Percentiles rank a stretch among this genome's conserved stretches.
These are phyloP conservation scores for Blennius ocellaris DNA, from an alignment of 2,113 vertebrate genomes.

Conservation along the genomic window DNA sequence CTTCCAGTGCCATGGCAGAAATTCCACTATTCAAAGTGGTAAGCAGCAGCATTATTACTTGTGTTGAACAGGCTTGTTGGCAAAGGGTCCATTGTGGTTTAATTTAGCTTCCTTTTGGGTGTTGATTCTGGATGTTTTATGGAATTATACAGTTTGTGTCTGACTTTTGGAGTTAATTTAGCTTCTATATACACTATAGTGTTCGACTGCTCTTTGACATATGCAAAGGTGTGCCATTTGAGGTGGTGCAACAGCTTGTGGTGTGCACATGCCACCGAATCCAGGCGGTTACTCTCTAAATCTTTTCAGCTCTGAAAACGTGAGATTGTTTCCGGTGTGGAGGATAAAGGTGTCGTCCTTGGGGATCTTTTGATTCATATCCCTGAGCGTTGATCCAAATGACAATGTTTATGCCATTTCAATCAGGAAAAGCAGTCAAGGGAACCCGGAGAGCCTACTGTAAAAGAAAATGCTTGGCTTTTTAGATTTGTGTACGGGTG, in stretches of 20 bases:
- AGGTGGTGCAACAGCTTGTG: slow-evolving; percentile 35
- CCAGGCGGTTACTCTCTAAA: slow-evolving; percentile 35
- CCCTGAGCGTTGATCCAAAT: slow-evolving; percentile 33
- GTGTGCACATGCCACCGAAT: slow-evolving; percentile 12
- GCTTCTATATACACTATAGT: slow-evolving; percentile 15
- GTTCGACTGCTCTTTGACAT: slow-evolving; percentile 33
- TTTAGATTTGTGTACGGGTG: slow-evolving; percentile 16
- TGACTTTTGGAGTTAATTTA: slow-evolving; percentile 38
- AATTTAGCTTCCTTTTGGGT: too few relatives aligned
- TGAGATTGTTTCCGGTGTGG: slow-evolving; percentile 48
- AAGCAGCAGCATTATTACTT: too few relatives aligned
- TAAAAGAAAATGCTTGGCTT: slow-evolving; percentile 24
- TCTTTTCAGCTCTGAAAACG: slow-evolving; percentile 61
- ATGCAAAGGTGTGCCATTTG: slow-evolving; percentile 53
- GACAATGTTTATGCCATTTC: slow-evolving; percentile 36
- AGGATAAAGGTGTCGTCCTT: slow-evolving; percentile 64
- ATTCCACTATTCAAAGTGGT: too few relatives aligned
- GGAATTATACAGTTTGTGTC: too few relatives aligned
- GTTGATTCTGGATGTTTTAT: too few relatives aligned
- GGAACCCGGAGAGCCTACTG: slow-evolving; percentile 29
- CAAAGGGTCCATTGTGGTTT: too few relatives aligned
- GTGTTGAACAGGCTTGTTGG: too few relatives aligned
- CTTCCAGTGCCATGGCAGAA: too few relatives aligned
- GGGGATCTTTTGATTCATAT: slow-evolving; percentile 58
- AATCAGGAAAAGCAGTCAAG: slow-evolving; percentile 48